A percentile compares a stretch with the other conserved stretches of the same genome.
phyloP scores from a whole-genome alignment of 2,797 vertebrate genomes.

The Notamacropus eugenii region DNA sequence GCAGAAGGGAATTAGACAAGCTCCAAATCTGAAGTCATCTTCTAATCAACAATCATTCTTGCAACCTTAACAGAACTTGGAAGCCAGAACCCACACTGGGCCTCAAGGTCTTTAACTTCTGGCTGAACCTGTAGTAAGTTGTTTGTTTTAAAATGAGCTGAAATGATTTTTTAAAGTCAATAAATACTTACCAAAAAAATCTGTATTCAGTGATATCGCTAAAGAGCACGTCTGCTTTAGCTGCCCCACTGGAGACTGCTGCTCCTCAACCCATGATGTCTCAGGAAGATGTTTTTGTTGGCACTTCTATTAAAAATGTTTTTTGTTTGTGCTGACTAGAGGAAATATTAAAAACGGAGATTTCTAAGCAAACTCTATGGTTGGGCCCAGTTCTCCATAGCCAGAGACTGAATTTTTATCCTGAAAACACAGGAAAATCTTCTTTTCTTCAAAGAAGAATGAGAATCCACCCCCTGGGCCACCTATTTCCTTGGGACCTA shows the following conservation, averaged over 20 bases:
- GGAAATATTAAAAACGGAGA: neutral
- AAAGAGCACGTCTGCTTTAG: neutral
- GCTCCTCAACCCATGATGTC: neutral
- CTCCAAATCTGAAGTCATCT: neutral
- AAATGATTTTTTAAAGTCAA: slow-evolving; percentile 35
- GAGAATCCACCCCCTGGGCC: neutral
- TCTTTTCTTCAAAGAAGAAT: neutral
- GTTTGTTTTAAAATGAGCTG: slow-evolving; percentile 32
- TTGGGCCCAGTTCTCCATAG: neutral
- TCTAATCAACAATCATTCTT: slow-evolving; percentile 8
- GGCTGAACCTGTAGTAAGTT: neutral
- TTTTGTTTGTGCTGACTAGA: neutral
- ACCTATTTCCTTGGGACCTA: neutral
- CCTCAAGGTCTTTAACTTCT: slow-evolving; percentile 13
- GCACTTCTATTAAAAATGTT: neutral
- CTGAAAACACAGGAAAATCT: neutral
- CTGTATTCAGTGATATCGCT: neutral
- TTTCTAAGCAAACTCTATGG: neutral
- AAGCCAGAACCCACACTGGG: neutral
- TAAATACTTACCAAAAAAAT: slow-evolving; percentile 2
- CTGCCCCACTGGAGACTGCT: neutral
- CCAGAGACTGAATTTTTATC: neutral
- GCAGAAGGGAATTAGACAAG: neutral
- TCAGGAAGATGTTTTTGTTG: neutral
- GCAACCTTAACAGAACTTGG: neutral